Base-by-base conservation (phyloP, 2,113 vertebrate species). In the Elgaria multicarinata region DNA sequence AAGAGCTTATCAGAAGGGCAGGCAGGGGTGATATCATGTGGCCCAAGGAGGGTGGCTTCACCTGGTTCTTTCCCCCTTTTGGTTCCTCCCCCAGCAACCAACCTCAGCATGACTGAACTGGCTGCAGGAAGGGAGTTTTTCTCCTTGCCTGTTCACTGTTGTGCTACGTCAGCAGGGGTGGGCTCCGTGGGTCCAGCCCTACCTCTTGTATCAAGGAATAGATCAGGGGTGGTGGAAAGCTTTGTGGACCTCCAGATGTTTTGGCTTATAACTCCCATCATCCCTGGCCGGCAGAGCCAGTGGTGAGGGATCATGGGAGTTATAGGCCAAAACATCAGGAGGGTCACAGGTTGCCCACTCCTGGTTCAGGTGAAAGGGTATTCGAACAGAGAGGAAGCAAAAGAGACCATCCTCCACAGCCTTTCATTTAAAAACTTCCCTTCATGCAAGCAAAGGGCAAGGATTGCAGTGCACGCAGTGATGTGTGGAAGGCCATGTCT, bases 61-160 rank as follows among this genome's bases (percentile, higher is more conserved):
- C 62, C 55, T 42, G 80, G 0, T 39, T 64, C 24, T 50, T 31
- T 67, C 16, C 31, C n/a, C 18, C 14, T 78, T n/a, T 26, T 24
- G 20, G 6, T 22, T 62, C 22, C 9, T 75, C 5, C 22, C 46
- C 5, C 20, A 42, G 16, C 46, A 7, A 8, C 24, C 53, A 46
- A 46, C 39, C 13, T 82, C 31, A 33, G 79, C 33, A 13, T 42
- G 53, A 44, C 3, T 26, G 36, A 64, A 6, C 14, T 20, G 36
- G 44, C 44, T 53, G 36, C 14, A 67, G 33, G 62, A 31, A 36
- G 8, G 5, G 84, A 39, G 36, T 26, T n/a, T 33, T 14, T 66
- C 36, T 72, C n/a, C 12, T 8, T 1, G 3, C 53, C n/a, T 16
- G 2, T 1, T 26, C 0, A 18, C 8, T 42, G 18, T 20, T 55